Conservation (phyloP, 2,797 vertebrate species). For the Pseudochaenichthys georgianus region DNA sequence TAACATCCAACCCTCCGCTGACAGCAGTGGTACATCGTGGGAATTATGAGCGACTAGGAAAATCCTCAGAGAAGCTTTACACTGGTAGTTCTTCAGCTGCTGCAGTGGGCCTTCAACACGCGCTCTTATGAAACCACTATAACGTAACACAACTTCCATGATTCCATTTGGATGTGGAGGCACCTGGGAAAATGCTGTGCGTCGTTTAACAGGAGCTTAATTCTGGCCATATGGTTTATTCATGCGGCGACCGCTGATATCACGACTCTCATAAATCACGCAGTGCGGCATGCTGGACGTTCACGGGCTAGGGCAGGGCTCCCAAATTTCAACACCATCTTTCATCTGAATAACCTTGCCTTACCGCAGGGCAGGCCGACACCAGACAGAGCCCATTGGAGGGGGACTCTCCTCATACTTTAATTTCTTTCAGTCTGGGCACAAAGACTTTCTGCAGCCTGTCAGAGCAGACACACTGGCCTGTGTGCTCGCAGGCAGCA, state of each 20-base stretch:
- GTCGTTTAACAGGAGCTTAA: slow-evolving; percentile 86
- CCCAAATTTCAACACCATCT: slow-evolving; percentile 87
- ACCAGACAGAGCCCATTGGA: slow-evolving; percentile 72
- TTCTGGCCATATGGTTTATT: slow-evolving; percentile 87
- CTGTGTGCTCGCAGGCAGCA: slow-evolving; percentile 45
- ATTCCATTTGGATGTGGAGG: slow-evolving; percentile 61
- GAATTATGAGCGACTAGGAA: slow-evolving; percentile 14
- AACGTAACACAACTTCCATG: slow-evolving; percentile 55
- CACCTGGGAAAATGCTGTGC: slow-evolving; percentile 80
- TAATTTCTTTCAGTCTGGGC: slow-evolving; percentile 63
- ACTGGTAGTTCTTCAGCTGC: slow-evolving; percentile 1
- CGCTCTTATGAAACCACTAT: slow-evolving; percentile 38
- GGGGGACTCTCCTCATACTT: slow-evolving; percentile 66
- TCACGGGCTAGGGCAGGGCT: slow-evolving; percentile 77
- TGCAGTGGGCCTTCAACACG: slow-evolving; percentile 32
- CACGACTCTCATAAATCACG: slow-evolving; percentile 88
- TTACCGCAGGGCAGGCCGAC: slow-evolving; percentile 78
- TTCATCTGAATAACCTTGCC: slow-evolving; percentile 87
- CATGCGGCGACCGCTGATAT: slow-evolving; percentile 84
- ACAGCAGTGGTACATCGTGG: background rate
- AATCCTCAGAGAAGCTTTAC: slow-evolving; percentile 32
- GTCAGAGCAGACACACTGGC: slow-evolving; percentile 56
- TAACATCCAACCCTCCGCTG: slow-evolving; percentile 8
- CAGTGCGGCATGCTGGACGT: slow-evolving; percentile 79
- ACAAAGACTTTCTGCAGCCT: slow-evolving; percentile 62